A percentile compares a stretch with the other conserved stretches of the same genome.
These are phyloP conservation scores for Popillia japonica DNA, from an alignment of 1,140 invertebrate species.

Conservation along the genomic window DNA sequence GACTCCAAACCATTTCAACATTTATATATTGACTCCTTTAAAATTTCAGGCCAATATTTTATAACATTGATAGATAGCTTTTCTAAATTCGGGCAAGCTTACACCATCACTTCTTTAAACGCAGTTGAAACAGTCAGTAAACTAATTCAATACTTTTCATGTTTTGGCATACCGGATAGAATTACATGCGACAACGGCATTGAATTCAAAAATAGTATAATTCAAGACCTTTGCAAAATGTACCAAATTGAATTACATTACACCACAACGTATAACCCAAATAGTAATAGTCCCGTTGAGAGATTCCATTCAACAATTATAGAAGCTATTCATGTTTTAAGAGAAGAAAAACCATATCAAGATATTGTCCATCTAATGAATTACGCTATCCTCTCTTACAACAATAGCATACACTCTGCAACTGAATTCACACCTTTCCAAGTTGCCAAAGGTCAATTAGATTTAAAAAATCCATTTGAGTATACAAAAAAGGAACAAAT, in stretches of 20 bases:
- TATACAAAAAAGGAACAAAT: background rate
- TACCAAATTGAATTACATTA: slow-evolving; percentile 36
- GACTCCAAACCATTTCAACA: slow-evolving; percentile 51
- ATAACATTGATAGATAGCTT: slow-evolving; percentile 35
- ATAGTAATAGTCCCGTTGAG: slow-evolving; percentile 25
- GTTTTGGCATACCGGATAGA: background rate
- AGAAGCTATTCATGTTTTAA: slow-evolving; percentile 12
- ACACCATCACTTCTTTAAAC: background rate
- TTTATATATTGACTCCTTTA: slow-evolving; percentile 52
- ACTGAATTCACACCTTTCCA: slow-evolving; percentile 14
- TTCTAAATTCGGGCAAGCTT: slow-evolving; percentile 38
- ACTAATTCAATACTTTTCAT: slow-evolving; percentile 16
- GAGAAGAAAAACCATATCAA: background rate
- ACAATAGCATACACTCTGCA: slow-evolving; percentile 10
- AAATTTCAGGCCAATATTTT: slow-evolving; percentile 44
- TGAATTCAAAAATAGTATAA: slow-evolving; percentile 35
- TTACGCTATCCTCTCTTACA: slow-evolving; percentile 34
- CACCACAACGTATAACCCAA: slow-evolving; percentile 24
- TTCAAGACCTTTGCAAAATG: slow-evolving; percentile 24
- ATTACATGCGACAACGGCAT: slow-evolving; percentile 1
- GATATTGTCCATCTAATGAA: background rate
- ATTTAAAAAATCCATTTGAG: slow-evolving; percentile 13
- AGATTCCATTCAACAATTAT: slow-evolving; percentile 35
- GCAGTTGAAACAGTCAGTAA: background rate
- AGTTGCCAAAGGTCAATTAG: slow-evolving; percentile 14